Evolutionary conservation across 92 coral and sea anemone species (phyloP), one percentile per base, ranked within the genome.

Genomic region (Metridium senile): DNA sequence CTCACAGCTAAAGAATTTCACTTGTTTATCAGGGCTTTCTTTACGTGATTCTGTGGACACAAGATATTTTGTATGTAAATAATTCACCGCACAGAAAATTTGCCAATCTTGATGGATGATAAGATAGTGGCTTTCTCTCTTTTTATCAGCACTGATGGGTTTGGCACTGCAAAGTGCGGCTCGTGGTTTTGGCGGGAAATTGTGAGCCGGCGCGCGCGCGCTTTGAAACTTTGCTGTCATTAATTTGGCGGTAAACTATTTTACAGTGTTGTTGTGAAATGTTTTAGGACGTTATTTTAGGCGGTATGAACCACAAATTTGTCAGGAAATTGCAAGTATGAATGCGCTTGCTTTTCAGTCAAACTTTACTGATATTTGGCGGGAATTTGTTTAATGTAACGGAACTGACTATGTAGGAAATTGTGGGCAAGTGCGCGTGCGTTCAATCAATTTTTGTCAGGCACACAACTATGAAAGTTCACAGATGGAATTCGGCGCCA

Each of bases 171-270:
- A 17, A 22, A 54, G 3, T 4, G 29, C 29, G 7, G 26, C 13
- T 59, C 27, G 27, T 59, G 31, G 28, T 59, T 59, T 59, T 59
- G 65, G 65, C 65, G 65, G 65, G 65, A 59, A 59, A 59, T 25
- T 59, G 28, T 22, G 28, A 19, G 59, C 59, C 28, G 8, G 29
- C 28, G 31, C 65, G 65, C 65, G 65, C 29, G 25, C 61, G 61
- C 61, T 21, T 54, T 54, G n/a, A 54, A 16, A 21, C 17, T 7
- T 7, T 45, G 51, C 8, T 17, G 59, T 26, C 65, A 21, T 54
- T 20, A 21, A 11, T 53, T 59, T 59, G 65, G 65, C 65, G 65
- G 65, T 26, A 59, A 59, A 26, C 29, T 59, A 8, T 8, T 8
- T 8, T 45, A 17, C 8, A 45, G 59, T 23, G n/a, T 53, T 53